A percentile compares a stretch with the other conserved stretches of the same genome.
These are phyloP conservation scores for Pheosia tremula DNA, from an alignment of 2,888 invertebrate species.

Conservation along the genomic window DNA sequence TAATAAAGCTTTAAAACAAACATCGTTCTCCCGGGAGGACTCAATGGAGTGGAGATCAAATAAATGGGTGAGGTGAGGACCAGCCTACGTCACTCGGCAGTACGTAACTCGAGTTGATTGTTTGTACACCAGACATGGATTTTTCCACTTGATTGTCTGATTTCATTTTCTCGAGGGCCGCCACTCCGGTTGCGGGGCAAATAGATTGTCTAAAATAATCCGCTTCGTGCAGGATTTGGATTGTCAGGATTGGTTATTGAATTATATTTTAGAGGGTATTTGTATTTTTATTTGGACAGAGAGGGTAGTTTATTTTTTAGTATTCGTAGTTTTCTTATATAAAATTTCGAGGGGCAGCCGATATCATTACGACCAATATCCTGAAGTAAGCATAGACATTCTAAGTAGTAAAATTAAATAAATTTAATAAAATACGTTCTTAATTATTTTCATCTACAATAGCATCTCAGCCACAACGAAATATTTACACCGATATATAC, in stretches of 20 bases:
- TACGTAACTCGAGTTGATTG: constrained; percentile 82
- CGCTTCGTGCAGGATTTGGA: constrained; percentile 29
- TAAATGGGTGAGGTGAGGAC: constrained; percentile 63
- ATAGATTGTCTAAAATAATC: constrained; percentile 56
- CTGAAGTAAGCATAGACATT: no score
- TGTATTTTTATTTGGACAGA: background rate
- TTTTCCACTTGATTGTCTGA: constrained; percentile 85
- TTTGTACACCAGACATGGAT: constrained; percentile 81
- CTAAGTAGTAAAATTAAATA: no score
- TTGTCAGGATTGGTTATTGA: constrained; percentile 1
- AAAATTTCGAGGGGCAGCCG: no score
- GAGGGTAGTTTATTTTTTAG: no score
- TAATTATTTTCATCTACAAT: no score
- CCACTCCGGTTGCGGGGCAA: constrained; percentile 58
- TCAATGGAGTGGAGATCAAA: constrained; percentile 60
- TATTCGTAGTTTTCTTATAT: no score
- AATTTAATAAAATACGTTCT: no score
- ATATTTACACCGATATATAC: no score
- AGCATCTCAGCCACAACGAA: no score
- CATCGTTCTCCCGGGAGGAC: constrained; percentile 64
- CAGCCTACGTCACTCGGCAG: constrained; percentile 69
- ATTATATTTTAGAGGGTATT: constrained; percentile 3
- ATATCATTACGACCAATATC: no score
- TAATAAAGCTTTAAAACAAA: constrained; percentile 85
- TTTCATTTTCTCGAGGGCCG: constrained; percentile 77